phyloP scores from a whole-genome alignment of 2,113 vertebrate species.

The Lagenorhynchus albirostris region DNA sequence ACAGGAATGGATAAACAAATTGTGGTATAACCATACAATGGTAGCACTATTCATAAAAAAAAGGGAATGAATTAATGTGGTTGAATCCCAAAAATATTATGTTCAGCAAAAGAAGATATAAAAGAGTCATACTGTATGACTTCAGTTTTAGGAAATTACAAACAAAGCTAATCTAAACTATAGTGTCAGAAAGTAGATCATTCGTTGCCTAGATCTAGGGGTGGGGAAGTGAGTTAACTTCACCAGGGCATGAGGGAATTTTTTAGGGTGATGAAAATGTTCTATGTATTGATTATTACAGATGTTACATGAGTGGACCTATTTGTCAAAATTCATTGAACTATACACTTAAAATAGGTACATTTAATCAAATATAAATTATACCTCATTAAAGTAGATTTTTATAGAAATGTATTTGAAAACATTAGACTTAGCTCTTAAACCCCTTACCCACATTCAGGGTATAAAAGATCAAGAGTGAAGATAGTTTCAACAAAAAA shows the following conservation, averaged over 20 bases:
- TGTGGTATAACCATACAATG: not conserved
- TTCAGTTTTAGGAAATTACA: not conserved
- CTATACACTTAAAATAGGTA: not conserved
- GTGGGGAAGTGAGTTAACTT: not conserved
- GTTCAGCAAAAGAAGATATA: not conserved
- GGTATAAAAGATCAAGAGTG: not conserved
- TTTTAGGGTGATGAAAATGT: not conserved
- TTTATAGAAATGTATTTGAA: not conserved
- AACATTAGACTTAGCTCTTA: not conserved
- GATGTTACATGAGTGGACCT: not conserved
- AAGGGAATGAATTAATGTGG: not conserved
- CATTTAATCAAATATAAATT: not conserved
- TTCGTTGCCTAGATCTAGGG: not conserved
- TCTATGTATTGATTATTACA: not conserved
- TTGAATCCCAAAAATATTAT: not conserved
- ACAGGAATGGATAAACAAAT: not conserved
- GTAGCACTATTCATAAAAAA: not conserved
- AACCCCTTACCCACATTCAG: not conserved
- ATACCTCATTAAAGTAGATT: not conserved
- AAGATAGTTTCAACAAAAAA: not conserved
- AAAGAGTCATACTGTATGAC: not conserved
- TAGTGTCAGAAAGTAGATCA: not conserved
- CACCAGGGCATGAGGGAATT: not conserved
- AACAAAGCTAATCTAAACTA: not conserved
- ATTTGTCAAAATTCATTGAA: not conserved